A percentile compares a stretch with the other conserved stretches of the same genome.
Conservation (phyloP, 2,888 invertebrate species). For the Pedicia rivosa region DNA sequence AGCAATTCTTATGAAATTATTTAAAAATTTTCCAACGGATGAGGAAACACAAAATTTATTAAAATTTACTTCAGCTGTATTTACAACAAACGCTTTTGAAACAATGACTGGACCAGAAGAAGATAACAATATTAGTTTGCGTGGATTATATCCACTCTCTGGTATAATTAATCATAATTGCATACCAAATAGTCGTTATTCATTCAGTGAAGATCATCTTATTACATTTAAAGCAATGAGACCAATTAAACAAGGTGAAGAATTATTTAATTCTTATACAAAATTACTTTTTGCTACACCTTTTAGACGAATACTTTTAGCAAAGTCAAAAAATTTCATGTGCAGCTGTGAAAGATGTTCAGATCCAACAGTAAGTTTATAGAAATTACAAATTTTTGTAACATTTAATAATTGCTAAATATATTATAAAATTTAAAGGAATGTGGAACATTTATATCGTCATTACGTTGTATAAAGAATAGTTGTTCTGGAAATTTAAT, state of each 20-base stretch:
- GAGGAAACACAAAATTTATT: constrained; percentile 23
- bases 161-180: constrained; percentile 60
- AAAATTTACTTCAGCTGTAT: constrained; percentile 24
- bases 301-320: constrained; percentile 44
- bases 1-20: constrained; percentile 24
- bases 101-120: constrained; percentile 20
- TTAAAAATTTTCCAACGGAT: constrained; percentile 27
- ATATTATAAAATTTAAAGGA: too few relatives aligned
- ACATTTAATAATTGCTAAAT: constrained; percentile 29
- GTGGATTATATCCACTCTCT: constrained; percentile 50
- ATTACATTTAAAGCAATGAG: constrained; percentile 43
- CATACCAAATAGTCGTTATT: constrained; percentile 53
- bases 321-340: constrained; percentile 47
- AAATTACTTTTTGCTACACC: constrained; percentile 55
- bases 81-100: constrained; percentile 32
- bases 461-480: constrained; percentile 32
- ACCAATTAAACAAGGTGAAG: constrained; percentile 46
- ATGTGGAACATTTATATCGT: constrained; percentile 26
- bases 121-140: constrained; percentile 30
- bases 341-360: constrained; percentile 51
- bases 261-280: constrained; percentile 53
- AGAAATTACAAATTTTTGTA: constrained; percentile 17
- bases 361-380: constrained; percentile 52
- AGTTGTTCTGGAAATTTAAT: constrained; percentile 28
- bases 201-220: constrained; percentile 40